A percentile compares a stretch with the other conserved stretches of the same genome.
Conservation (phyloP, 2,113 vertebrate species). For the Dermatemys mawii region DNA sequence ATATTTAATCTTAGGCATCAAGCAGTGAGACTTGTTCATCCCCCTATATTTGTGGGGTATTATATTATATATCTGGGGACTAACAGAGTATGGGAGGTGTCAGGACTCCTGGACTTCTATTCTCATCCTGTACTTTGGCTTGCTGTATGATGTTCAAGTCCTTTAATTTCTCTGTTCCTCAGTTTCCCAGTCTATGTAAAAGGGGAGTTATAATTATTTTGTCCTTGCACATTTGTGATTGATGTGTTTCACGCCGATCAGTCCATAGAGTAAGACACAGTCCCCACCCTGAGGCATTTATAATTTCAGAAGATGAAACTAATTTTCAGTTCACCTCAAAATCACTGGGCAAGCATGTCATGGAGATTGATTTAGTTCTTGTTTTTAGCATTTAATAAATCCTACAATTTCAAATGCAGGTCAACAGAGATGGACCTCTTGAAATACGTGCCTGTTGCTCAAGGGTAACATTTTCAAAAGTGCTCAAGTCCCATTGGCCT, state of each 20-base stretch:
- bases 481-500: not conserved
- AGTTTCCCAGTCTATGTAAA: not conserved
- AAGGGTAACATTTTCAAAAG: not conserved
- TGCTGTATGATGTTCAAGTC: not conserved
- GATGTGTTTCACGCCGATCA: not conserved
- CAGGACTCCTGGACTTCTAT: not conserved
- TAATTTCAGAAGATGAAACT: not conserved
- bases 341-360: not conserved
- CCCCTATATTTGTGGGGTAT: constrained; percentile 1
- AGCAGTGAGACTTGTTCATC: not conserved
- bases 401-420: not conserved
- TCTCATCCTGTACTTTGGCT: not conserved
- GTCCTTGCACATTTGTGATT: not conserved
- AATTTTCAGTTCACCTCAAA: not conserved
- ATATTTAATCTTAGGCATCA: not conserved
- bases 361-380: not conserved
- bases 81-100: constrained; percentile 1
- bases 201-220: not conserved
- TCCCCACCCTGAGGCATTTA: not conserved
- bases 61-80: not conserved
- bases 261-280: not conserved
- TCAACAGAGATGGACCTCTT: not conserved
- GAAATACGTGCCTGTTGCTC: not conserved
- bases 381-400: not conserved
- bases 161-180: not conserved